Conservation (phyloP, 2,113 vertebrate genomes). For the Halichoeres trimaculatus region DNA sequence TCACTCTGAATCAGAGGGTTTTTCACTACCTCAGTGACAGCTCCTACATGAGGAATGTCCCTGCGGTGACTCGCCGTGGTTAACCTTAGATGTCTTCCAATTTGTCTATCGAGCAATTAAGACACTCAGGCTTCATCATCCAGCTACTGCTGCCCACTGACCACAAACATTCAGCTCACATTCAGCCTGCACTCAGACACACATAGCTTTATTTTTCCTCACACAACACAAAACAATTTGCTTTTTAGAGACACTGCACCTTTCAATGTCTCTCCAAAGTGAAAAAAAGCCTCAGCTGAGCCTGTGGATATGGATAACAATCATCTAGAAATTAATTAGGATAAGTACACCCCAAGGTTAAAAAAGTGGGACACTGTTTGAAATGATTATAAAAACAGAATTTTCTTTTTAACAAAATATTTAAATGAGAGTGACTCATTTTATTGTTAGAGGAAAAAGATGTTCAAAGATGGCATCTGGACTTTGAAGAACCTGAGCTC, state of each 20-base stretch:
- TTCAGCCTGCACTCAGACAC: conserved; percentile 8
- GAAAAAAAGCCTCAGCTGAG: background rate
- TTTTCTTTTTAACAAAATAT: too few species aligned
- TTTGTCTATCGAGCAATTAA: conserved; percentile 58
- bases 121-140: conserved; percentile 35
- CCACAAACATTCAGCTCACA: conserved; percentile 38
- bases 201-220: conserved; percentile 7
- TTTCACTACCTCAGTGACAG: conserved; percentile 46
- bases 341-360: too few species aligned
- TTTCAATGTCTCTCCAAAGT: background rate
- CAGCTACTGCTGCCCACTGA: conserved; percentile 23
- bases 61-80: conserved; percentile 52
- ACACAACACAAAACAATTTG: background rate
- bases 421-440: too few species aligned
- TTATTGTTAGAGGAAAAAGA: too few species aligned
- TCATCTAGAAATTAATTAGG: background rate
- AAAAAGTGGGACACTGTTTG: too few species aligned
- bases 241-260: background rate
- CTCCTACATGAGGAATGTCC: conserved; percentile 26
- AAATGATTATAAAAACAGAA: too few species aligned
- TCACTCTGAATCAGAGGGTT: conserved; percentile 56
- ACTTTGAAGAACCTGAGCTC: too few species aligned
- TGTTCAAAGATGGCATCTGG: too few species aligned
- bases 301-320: background rate
- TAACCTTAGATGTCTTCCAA: conserved; percentile 54